Base-by-base conservation (phyloP, 1,140 invertebrate genomes). In the Holcopasites calliopsidis region DNA sequence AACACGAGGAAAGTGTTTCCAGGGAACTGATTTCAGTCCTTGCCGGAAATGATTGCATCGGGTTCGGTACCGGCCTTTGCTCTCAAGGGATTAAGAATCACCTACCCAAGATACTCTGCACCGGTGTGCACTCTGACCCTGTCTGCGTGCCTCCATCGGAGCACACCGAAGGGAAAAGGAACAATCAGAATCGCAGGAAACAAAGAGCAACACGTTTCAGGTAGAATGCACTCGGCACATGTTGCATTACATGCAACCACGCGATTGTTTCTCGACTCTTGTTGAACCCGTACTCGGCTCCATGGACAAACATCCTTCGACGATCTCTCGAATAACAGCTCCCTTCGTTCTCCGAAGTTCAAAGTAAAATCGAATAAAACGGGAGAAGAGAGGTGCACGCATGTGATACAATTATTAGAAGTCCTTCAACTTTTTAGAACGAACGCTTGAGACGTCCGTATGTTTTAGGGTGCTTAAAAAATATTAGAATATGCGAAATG, bases 191-290 rank as follows among this genome's bases (percentile, higher is more conserved):
- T 31, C 31, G 54, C 23, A 26, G 23, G 13, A 71, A 61, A 80
- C 65, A 81, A 66, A 71, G 47, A 71, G 72, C 58, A 81, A 81
- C 54, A 65, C 65, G 73, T 79, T 57, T 47, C 64, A 42, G 47
- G n/a, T 44, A 76, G 79, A 76, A 71, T 80, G 73, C 77, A 71
- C 33, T 52, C 58, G 58, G 72, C 72, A 80, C 77, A 72, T 80
- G 77, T 76, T 81, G 79, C 72, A 35, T 52, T 81, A 76, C 79
- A 60, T 42, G 72, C 71, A 49, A 80, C 65, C 72, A 42, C 77
- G 68, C 62, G 79, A 81, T 80, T 79, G 77, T 76, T 81, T 81
- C 72, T 47, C 72, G 44, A 80, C 80, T 80, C 77, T 60, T 52
- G 62, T 80, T 69, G 23, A 76, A 70, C 64, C 50, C 69, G 55